Evolutionary conservation across 2,888 invertebrate genomes (phyloP).

Genomic region (Philaethria dido): DNA sequence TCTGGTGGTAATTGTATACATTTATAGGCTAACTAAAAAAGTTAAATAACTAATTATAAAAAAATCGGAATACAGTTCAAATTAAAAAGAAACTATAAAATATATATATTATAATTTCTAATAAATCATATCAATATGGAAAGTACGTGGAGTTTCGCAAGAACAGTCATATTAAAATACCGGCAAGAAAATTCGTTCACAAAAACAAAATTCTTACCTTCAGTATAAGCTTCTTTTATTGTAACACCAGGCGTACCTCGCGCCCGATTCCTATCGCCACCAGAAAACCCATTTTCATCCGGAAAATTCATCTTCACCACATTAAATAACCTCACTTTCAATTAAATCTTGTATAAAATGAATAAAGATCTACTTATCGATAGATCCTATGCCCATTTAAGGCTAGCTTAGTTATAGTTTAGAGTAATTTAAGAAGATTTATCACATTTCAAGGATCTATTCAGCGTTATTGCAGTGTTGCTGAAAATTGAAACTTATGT

Average conservation of each 20-base stretch:
- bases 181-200: not conserved
- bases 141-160: not conserved
- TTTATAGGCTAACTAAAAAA: too few species aligned
- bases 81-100: too few species aligned
- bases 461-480: slow-evolving; percentile 29
- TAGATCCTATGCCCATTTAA: slow-evolving; percentile 16
- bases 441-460: slow-evolving; percentile 35
- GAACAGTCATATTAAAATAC: not conserved
- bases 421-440: slow-evolving; percentile 25
- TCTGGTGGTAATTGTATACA: too few species aligned
- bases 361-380: not conserved
- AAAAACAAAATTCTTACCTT: slow-evolving; percentile 59
- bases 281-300: slow-evolving; percentile 56
- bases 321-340: slow-evolving; percentile 45
- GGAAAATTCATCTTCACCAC: slow-evolving; percentile 66
- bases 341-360: slow-evolving; percentile 3
- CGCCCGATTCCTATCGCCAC: slow-evolving; percentile 53
- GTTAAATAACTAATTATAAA: too few species aligned
- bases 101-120: not conserved
- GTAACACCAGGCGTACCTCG: slow-evolving; percentile 52
- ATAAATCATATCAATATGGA: not conserved
- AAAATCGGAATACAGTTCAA: too few species aligned
- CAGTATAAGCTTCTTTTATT: slow-evolving; percentile 62
- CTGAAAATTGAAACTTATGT: slow-evolving; percentile 25
- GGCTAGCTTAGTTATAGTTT: slow-evolving; percentile 12